Conservation (phyloP, 2,797 vertebrate genomes). For the Tolypeutes matacus region DNA sequence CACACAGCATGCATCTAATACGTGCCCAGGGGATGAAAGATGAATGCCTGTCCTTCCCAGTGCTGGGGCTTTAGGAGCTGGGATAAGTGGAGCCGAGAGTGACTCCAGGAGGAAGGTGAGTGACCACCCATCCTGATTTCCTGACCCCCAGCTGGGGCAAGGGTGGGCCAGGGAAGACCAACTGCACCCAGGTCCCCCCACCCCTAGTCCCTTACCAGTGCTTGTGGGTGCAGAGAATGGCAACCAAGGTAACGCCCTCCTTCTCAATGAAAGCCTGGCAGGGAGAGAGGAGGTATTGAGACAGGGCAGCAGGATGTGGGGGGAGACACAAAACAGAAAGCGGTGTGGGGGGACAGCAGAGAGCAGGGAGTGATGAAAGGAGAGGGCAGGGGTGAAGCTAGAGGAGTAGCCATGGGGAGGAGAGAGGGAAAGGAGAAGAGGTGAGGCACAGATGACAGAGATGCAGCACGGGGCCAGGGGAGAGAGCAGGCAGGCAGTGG, state of each 20-base stretch:
- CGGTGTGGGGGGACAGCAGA: background rate
- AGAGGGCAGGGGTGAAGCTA: background rate
- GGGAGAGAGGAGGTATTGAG: constrained; percentile 10
- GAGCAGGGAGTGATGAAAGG: no score
- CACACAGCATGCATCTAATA: background rate
- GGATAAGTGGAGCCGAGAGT: background rate
- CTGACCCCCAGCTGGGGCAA: background rate
- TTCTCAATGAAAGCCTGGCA: constrained; percentile 92
- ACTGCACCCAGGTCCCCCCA: background rate
- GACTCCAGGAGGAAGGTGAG: background rate
- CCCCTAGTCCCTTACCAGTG: constrained; percentile 93
- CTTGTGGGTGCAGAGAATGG: constrained; percentile 98
- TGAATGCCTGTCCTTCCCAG: background rate
- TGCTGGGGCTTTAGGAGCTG: background rate
- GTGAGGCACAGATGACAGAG: background rate
- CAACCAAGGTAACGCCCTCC: constrained; percentile 94
- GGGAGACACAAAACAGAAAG: background rate
- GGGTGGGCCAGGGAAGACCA: background rate
- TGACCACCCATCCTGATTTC: background rate
- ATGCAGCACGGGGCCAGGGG: background rate
- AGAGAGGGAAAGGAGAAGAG: background rate
- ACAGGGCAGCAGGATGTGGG: background rate
- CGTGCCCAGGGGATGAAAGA: background rate
- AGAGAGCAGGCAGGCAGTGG: background rate
- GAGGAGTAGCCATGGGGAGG: no score